These are phyloP conservation scores for Scomberomorus guttatus DNA, from an alignment of 2,797 vertebrate genomes.

Conservation along the genomic window DNA sequence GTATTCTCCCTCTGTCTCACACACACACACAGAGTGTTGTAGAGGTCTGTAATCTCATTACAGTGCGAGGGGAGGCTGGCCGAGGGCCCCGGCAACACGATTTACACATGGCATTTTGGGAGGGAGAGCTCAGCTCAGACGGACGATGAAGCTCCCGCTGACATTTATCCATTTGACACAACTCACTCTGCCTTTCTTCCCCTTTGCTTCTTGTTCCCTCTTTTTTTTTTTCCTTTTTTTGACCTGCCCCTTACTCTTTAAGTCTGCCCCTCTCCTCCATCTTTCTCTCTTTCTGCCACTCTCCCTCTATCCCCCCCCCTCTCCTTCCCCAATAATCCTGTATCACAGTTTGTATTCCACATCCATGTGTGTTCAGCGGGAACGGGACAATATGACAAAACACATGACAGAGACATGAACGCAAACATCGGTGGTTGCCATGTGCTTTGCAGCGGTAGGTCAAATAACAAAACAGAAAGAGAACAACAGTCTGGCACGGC, in stretches of 20 bases:
- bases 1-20: constrained; percentile 32
- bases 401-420: constrained; percentile 22
- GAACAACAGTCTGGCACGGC: constrained; percentile 7
- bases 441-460: constrained; percentile 9
- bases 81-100: constrained; percentile 67
- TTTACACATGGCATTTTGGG: constrained; percentile 83
- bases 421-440: neutral
- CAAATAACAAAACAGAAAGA: neutral
- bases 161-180: constrained; percentile 83
- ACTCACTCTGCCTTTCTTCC: constrained; percentile 56
- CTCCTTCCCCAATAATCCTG: neutral
- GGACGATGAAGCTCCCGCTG: constrained; percentile 74
- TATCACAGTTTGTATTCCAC: neutral
- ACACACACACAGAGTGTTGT: constrained; percentile 52
- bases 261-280: constrained; percentile 9
- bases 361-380: neutral
- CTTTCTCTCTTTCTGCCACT: constrained; percentile 12
- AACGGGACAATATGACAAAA: constrained; percentile 1
- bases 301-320: neutral
- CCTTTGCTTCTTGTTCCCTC: constrained; percentile 8
- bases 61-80: constrained; percentile 75
- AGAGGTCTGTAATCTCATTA: constrained; percentile 87
- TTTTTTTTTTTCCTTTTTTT: constrained; percentile 13
- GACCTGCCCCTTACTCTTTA: constrained; percentile 26
- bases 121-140: constrained; percentile 66